phyloP scores from a whole-genome alignment of 2,888 invertebrate species.

The Boloria euphrosyne region DNA sequence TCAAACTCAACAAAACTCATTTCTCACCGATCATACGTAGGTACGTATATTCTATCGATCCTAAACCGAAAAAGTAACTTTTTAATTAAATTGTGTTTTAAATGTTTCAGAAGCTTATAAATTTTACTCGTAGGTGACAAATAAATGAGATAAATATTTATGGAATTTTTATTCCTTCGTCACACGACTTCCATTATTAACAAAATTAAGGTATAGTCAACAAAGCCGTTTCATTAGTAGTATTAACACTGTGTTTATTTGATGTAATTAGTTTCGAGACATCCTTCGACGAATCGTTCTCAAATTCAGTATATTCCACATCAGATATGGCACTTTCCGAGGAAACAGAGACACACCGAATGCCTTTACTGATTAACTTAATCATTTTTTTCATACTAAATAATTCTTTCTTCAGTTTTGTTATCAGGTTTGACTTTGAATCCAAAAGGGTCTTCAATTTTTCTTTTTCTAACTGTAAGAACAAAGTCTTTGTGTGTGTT shows the following conservation, averaged over 20 bases:
- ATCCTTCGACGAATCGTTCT: slow-evolving; percentile 53
- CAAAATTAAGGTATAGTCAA: slow-evolving; percentile 36
- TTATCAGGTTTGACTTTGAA: slow-evolving; percentile 57
- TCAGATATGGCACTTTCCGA: slow-evolving; percentile 46
- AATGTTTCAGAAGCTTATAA: no score
- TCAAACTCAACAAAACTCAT: no score
- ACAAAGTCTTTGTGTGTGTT: slow-evolving; percentile 52
- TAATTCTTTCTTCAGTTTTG: slow-evolving; percentile 62
- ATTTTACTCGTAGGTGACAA: no score
- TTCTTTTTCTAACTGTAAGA: slow-evolving; percentile 64
- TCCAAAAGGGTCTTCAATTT: slow-evolving; percentile 60
- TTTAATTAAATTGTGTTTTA: no score
- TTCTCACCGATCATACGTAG: no score
- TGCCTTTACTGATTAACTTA: slow-evolving; percentile 59
- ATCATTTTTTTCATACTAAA: slow-evolving; percentile 55
- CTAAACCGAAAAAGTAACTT: no score
- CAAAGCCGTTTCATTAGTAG: slow-evolving; percentile 54
- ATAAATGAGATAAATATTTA: no score
- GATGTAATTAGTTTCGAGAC: slow-evolving; percentile 2
- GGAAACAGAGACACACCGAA: slow-evolving; percentile 47
- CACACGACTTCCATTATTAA: no score
- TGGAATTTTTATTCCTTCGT: no score
- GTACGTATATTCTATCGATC: no score
- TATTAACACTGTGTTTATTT: slow-evolving; percentile 7
- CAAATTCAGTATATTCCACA: slow-evolving; percentile 59